Base-by-base conservation (phyloP, 2,113 vertebrate genomes). In the Carassius gibelio region DNA sequence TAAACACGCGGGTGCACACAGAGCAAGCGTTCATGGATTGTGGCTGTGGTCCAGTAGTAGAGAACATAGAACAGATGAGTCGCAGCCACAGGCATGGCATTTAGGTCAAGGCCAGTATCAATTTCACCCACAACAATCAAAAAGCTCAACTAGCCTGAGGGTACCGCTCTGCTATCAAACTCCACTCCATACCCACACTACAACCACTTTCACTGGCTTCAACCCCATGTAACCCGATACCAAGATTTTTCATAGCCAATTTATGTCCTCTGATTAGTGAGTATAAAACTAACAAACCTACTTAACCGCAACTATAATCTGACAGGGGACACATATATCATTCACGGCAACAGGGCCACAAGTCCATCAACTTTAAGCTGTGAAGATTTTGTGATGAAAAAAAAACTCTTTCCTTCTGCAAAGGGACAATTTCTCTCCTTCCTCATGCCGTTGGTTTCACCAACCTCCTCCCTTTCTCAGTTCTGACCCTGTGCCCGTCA, bases 91-190 rank as follows among this genome's bases (percentile, higher is more conserved):
- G 84, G 81, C 75, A 77, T 79, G 86, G 78, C 89, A 85, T 87
- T 85, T 86, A 88, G 87, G 89, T 87, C 85, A 78, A 79, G 80
- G 87, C 85, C 81, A 71, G 78, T 84, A 89, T 88, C 86, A 57
- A 62, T 89, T 87, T 87, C 85, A 87, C 50, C 83, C 79, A 85
- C 87, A 86, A 88, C 84, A 88, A 84, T 86, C 87, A 77, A 57
- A 83, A 85, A 81, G 76, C 59, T 52, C 48, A 61, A 71, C 77
- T 84, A 36, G 84, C 85, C 75, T 34, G 61, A 38, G 85, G 85
- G 80, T 78, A 75, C 42, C 42, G 26, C 42, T 48, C 50, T 9
- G 68, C 86, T 78, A 83, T 78, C 57, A 45, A 80, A 80, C 75
- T 55, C 79, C 59, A 80, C 57, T 69, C 19, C 75, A 23, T 19